Evolutionary conservation across 1,140 invertebrate species (phyloP).

Genomic region (Philopotamus ludificatus): DNA sequence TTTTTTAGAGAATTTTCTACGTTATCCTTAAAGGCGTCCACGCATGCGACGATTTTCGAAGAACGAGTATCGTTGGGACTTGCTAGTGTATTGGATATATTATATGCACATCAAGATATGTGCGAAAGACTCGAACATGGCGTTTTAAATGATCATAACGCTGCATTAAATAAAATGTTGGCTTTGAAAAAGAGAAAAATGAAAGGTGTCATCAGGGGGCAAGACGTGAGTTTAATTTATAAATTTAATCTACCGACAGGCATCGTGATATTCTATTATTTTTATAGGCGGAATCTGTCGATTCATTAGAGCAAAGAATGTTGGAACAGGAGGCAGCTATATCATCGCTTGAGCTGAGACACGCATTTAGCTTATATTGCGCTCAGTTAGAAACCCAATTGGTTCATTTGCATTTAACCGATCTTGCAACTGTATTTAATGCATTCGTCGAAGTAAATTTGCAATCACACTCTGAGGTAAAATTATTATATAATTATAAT

Average conservation of each 20-base stretch:
- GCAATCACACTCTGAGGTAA: constrained; percentile 64
- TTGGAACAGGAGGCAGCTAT: constrained; percentile 70
- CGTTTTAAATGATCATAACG: constrained; percentile 67
- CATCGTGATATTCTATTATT: constrained; percentile 48
- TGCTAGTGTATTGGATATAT: constrained; percentile 63
- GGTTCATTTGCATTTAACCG: constrained; percentile 68
- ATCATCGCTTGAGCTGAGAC: constrained; percentile 67
- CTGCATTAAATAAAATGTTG: constrained; percentile 68
- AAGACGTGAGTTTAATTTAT: constrained; percentile 32
- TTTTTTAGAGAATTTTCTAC: constrained; percentile 44
- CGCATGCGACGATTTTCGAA: constrained; percentile 46
- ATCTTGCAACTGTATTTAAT: constrained; percentile 63
- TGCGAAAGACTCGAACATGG: constrained; percentile 72
- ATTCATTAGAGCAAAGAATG: constrained; percentile 68
- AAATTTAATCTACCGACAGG: not conserved
- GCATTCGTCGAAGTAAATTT: constrained; percentile 63
- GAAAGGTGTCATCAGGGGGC: constrained; percentile 65
- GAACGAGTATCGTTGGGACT: constrained; percentile 46
- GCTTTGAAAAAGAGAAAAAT: constrained; percentile 69
- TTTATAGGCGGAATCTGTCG: constrained; percentile 64
- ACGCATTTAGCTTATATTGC: constrained; percentile 70
- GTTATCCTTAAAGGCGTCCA: constrained; percentile 43
- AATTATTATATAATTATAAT: not conserved
- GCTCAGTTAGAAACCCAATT: constrained; percentile 73
- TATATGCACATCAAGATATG: constrained; percentile 50